Conservation (phyloP, 2,113 vertebrate genomes). For the Scortum barcoo region DNA sequence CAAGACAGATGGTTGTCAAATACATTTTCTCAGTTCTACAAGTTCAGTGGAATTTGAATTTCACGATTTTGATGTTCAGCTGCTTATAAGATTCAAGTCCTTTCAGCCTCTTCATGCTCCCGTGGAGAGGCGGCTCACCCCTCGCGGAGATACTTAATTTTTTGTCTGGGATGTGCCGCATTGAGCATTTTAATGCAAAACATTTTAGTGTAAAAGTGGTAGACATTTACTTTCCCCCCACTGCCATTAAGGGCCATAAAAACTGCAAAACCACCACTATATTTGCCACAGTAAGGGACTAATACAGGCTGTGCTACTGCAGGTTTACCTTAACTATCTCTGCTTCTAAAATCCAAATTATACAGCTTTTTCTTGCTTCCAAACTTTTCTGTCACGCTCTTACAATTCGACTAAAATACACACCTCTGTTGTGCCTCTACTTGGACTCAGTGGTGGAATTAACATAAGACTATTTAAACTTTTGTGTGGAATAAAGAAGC, state of each 20-base stretch:
- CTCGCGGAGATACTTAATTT: slow-evolving; percentile 15
- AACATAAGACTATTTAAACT: slow-evolving; percentile 32
- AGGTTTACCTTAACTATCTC: not conserved
- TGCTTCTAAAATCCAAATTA: not conserved
- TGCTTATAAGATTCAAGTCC: not conserved
- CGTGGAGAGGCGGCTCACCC: not conserved
- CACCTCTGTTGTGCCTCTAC: not conserved
- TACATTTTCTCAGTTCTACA: not conserved
- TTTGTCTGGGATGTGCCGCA: not conserved
- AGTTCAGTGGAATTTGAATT: not conserved
- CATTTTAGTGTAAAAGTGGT: not conserved
- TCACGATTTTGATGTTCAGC: not conserved
- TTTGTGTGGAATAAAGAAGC: not conserved
- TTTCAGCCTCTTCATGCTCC: not conserved
- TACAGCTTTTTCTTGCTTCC: not conserved
- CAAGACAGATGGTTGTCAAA: not conserved
- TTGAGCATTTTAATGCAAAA: not conserved
- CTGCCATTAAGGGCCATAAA: not conserved
- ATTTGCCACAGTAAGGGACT: not conserved
- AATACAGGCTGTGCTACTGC: not conserved
- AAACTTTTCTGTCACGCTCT: not conserved
- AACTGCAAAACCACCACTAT: not conserved
- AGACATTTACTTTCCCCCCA: not conserved
- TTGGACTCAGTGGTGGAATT: slow-evolving; percentile 5
- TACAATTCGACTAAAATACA: not conserved